Percentiles rank a stretch among this genome's conserved stretches.
Conservation (phyloP, 2,888 invertebrate genomes). For the Lamellibrachia columna region DNA sequence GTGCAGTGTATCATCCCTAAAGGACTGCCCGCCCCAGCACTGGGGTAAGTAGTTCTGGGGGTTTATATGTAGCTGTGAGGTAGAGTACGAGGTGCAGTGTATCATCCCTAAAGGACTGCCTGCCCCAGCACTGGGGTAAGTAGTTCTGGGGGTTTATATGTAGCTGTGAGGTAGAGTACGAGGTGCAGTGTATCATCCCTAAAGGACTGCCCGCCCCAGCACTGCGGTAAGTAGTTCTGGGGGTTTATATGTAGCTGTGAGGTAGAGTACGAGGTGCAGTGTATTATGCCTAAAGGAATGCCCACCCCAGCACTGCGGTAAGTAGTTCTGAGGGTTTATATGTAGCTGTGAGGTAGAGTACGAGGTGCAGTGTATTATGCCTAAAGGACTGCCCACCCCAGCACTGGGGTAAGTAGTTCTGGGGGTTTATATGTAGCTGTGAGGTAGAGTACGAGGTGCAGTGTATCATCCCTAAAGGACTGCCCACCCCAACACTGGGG, state of each 20-base stretch:
- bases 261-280: conserved; percentile 40
- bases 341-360: neutral
- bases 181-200: neutral
- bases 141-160: neutral
- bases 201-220: neutral
- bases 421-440: too few relatives aligned
- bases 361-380: neutral
- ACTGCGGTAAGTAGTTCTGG: too few relatives aligned
- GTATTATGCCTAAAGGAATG: conserved; percentile 37
- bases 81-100: conserved; percentile 41
- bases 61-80: too few relatives aligned
- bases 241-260: too few relatives aligned
- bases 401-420: too few relatives aligned
- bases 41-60: too few relatives aligned
- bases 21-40: neutral
- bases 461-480: conserved; percentile 38
- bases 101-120: conserved; percentile 39
- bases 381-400: neutral
- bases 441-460: conserved; percentile 40
- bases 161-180: neutral
- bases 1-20: neutral
- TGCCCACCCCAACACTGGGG: conserved; percentile 40
- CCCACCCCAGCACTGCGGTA: conserved; percentile 40
- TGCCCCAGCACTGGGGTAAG: conserved; percentile 38
- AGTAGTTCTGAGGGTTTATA: neutral